Percentiles rank a stretch among this genome's conserved stretches.
phyloP scores from a whole-genome alignment of 2,797 vertebrate genomes.

The Zenarchopterus dispar region DNA sequence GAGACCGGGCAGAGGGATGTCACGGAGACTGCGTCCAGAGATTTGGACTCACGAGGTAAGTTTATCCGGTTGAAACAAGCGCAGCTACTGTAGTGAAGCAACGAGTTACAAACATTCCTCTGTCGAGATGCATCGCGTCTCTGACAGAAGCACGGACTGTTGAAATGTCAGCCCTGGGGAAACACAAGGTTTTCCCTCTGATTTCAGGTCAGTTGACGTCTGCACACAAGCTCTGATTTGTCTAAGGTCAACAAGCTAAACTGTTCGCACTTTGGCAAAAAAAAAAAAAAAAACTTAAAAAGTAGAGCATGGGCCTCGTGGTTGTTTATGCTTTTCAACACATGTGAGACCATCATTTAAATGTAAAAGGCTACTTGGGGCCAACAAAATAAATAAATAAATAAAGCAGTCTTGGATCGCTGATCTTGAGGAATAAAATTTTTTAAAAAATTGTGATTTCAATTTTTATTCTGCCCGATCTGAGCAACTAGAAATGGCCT shows the following conservation, averaged over 20 bases:
- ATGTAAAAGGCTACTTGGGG: slow-evolving; percentile 8
- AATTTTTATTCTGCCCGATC: slow-evolving; percentile 1
- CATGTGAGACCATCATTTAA: slow-evolving; percentile 8
- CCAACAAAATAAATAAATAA: slow-evolving; percentile 2
- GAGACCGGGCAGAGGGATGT: slow-evolving; percentile 41
- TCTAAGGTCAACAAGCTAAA: slow-evolving; percentile 17
- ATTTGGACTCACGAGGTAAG: slow-evolving; percentile 45
- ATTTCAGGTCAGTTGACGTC: slow-evolving; percentile 35
- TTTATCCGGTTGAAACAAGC: slow-evolving; percentile 43
- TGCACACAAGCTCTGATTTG: slow-evolving; percentile 6
- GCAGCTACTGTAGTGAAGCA: slow-evolving; percentile 41
- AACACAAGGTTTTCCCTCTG: slow-evolving; percentile 22
- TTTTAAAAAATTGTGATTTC: neutral
- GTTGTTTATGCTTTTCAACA: slow-evolving; percentile 6
- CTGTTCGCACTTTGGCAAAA: slow-evolving; percentile 9
- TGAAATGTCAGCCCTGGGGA: slow-evolving; percentile 36
- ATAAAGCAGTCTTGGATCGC: slow-evolving; percentile 8
- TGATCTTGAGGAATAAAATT: slow-evolving; percentile 6
- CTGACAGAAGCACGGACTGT: slow-evolving; percentile 28
- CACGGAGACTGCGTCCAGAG: slow-evolving; percentile 55
- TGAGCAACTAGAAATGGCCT: slow-evolving; percentile 4
- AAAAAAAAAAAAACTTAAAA: slow-evolving; percentile 1
- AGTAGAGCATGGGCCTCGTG: neutral
- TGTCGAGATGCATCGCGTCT: slow-evolving; percentile 30
- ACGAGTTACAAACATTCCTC: slow-evolving; percentile 48